Percentiles rank a stretch among this genome's conserved stretches.
phyloP scores from a whole-genome alignment of 2,797 vertebrate genomes.

The Hozukius guyotensis region DNA sequence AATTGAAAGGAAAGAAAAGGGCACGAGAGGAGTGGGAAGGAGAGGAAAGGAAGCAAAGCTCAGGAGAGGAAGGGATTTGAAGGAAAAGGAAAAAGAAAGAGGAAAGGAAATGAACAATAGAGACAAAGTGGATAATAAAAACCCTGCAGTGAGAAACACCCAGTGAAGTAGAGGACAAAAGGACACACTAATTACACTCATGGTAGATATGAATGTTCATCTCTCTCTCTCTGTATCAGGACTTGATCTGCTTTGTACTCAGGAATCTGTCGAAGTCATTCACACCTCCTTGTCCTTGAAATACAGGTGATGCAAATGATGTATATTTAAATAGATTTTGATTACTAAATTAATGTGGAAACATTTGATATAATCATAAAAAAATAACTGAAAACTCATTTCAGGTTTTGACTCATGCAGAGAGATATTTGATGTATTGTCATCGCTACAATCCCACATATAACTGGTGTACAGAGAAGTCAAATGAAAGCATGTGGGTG shows the following conservation, averaged over 20 bases:
- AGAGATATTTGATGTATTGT: constrained; percentile 1
- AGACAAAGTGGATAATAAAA: not conserved
- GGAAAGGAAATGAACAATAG: not conserved
- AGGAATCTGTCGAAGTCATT: constrained; percentile 18
- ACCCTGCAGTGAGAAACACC: not conserved
- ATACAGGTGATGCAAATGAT: not conserved
- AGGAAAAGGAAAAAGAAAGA: not conserved
- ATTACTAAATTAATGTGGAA: not conserved
- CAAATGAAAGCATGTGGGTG: constrained; percentile 42
- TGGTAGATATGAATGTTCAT: constrained; percentile 18
- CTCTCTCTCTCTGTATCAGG: constrained; percentile 14
- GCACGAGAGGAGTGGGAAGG: not conserved
- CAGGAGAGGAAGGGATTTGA: not conserved
- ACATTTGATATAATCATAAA: not conserved
- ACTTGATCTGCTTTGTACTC: not conserved
- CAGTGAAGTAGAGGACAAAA: constrained; percentile 20
- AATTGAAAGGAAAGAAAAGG: too few relatives aligned
- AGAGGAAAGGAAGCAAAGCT: not conserved
- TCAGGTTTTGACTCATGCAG: not conserved
- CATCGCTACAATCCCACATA: constrained; percentile 18
- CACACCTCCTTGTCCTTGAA: not conserved
- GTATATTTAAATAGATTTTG: not conserved
- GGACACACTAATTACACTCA: constrained; percentile 29
- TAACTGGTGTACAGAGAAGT: constrained; percentile 2
- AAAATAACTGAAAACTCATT: not conserved